A percentile compares a stretch with the other conserved stretches of the same genome.
Evolutionary conservation across 2,797 vertebrate genomes (phyloP).

Genomic region (Tokudaia muenninki): DNA sequence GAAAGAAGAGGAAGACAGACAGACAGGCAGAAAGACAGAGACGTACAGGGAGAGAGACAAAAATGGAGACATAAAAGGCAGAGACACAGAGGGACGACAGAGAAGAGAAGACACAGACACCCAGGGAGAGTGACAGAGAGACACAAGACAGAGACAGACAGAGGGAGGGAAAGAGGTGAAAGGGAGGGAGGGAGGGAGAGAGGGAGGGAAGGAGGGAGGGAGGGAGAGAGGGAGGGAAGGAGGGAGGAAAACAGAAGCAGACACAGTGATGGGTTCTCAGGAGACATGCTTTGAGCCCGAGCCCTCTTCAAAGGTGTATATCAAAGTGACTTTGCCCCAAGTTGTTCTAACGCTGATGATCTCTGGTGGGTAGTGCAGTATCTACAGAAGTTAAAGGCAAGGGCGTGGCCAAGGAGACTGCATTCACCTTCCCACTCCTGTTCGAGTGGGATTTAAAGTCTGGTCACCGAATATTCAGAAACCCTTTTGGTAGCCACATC

Average conservation of each 20-base stretch:
- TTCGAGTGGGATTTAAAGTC: neutral
- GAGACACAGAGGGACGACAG: neutral
- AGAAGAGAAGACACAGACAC: neutral
- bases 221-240: too few species aligned
- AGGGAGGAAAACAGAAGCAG: neutral
- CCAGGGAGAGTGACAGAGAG: neutral
- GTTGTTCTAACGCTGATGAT: neutral
- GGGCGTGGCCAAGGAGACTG: accelerated
- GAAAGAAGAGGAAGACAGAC: neutral
- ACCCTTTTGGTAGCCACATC: neutral
- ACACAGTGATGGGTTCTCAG: accelerated
- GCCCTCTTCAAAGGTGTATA: neutral
- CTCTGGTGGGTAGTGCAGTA: neutral
- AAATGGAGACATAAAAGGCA: neutral
- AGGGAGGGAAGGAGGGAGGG: too few species aligned
- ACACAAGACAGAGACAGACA: neutral
- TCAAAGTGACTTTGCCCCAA: neutral
- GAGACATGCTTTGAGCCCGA: neutral
- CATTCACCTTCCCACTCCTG: accelerated
- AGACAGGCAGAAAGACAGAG: neutral
- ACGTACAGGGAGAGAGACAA: neutral
- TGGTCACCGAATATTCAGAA: neutral
- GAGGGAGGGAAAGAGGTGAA: too few species aligned
- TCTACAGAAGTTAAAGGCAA: neutral
- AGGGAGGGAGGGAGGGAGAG: too few species aligned